A percentile compares a stretch with the other conserved stretches of the same genome.
These are phyloP conservation scores for Nyctibius bracteatus DNA, from an alignment of 2,113 vertebrate species.

Conservation along the genomic window DNA sequence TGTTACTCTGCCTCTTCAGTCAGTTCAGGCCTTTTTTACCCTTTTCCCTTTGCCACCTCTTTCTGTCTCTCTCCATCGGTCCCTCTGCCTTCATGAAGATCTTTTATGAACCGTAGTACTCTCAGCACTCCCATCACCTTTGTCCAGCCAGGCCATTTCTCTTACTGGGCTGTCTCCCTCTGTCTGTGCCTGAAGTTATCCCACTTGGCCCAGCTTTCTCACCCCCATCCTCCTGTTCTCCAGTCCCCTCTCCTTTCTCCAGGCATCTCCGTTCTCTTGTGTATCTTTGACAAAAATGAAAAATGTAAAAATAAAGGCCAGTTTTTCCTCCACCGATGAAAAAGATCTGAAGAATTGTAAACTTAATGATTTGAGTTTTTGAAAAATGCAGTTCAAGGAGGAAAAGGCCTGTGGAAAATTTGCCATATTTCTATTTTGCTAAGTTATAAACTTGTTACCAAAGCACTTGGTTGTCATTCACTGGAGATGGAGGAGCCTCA, in stretches of 20 bases:
- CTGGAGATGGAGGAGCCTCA: background rate
- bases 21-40: background rate
- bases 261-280: background rate
- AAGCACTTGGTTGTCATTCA: background rate
- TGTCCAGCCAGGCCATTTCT: background rate
- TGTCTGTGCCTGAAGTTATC: background rate
- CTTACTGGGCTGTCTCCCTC: too few species aligned
- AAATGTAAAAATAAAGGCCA: background rate
- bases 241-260: background rate
- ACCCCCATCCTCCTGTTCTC: background rate
- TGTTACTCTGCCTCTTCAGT: background rate
- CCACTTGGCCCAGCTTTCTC: background rate
- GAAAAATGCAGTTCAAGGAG: background rate
- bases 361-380: background rate
- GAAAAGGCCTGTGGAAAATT: background rate
- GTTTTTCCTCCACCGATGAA: background rate
- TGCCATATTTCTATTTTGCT: background rate
- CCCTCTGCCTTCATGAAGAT: background rate
- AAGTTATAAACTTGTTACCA: background rate
- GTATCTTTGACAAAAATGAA: background rate
- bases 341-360: background rate
- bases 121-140: accelerated
- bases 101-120: accelerated
- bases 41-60: background rate
- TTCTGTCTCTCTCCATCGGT: background rate